A percentile compares a stretch with the other conserved stretches of the same genome.
Evolutionary conservation across 2,113 vertebrate genomes (phyloP).

Genomic region (Hippocampus abdominalis): DNA sequence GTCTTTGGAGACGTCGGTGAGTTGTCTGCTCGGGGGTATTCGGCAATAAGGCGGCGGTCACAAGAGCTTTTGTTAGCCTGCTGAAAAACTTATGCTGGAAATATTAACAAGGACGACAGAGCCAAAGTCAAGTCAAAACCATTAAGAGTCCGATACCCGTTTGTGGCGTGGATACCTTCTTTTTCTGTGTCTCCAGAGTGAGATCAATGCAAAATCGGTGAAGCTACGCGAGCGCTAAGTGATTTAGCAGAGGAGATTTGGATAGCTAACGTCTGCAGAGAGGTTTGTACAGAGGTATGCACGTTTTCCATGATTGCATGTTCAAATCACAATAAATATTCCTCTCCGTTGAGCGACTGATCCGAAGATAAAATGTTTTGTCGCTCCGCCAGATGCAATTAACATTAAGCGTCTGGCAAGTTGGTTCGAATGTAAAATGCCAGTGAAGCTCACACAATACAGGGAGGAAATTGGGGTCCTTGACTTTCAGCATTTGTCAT

Average conservation of each 20-base stretch:
- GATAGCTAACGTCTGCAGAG: conserved; percentile 60
- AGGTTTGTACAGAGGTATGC: conserved; percentile 62
- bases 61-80: conserved; percentile 10
- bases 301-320: conserved; percentile 67
- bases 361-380: conserved; percentile 47
- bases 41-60: conserved; percentile 22
- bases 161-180: conserved; percentile 55
- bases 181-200: conserved; percentile 43
- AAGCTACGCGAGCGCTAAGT: conserved; percentile 56
- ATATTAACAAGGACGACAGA: conserved; percentile 26
- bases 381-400: conserved; percentile 37
- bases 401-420: conserved; percentile 40
- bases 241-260: conserved; percentile 66
- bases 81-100: conserved; percentile 52
- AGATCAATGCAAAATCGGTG: conserved; percentile 49
- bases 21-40: conserved; percentile 16
- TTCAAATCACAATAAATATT: conserved; percentile 66
- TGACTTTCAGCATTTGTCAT: conserved; percentile 17
- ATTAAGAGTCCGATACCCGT: conserved; percentile 45
- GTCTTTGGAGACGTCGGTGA: conserved; percentile 41
- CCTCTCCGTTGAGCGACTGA: conserved; percentile 35
- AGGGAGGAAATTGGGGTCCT: conserved; percentile 4
- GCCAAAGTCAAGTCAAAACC: conserved; percentile 49
- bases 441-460: conserved; percentile 15
- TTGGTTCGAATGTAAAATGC: conserved; percentile 25